phyloP scores from a whole-genome alignment of 1,140 invertebrate genomes.

The Zaprionus inermis region DNA sequence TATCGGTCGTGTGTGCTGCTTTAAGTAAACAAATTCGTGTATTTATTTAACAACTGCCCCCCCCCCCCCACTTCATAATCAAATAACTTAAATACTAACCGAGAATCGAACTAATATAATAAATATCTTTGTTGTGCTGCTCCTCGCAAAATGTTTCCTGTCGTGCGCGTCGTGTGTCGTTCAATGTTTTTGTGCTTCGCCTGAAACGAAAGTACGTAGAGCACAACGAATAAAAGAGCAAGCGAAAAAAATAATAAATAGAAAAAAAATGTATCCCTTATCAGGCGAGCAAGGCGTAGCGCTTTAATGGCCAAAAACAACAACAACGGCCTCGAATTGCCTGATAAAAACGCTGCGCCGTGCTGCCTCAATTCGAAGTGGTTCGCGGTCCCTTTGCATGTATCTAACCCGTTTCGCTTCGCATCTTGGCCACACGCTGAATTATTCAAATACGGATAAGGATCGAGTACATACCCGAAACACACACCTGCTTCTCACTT shows the following conservation, averaged over 20 bases:
- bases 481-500: not conserved
- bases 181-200: slow-evolving; percentile 52
- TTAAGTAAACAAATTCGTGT: slow-evolving; percentile 24
- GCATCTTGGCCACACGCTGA: slow-evolving; percentile 13
- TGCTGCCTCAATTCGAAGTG: too few relatives aligned
- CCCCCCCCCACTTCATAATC: not conserved
- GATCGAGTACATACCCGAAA: not conserved
- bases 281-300: slow-evolving; percentile 69
- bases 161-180: slow-evolving; percentile 60
- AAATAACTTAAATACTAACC: not conserved
- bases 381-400: slow-evolving; percentile 29
- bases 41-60: slow-evolving; percentile 11
- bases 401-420: slow-evolving; percentile 40
- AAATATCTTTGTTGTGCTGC: slow-evolving; percentile 29
- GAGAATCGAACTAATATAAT: slow-evolving; percentile 15
- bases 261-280: slow-evolving; percentile 79
- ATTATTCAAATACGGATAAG: not conserved
- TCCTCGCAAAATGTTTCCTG: slow-evolving; percentile 26
- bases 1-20: slow-evolving; percentile 17
- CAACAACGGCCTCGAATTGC: slow-evolving; percentile 12
- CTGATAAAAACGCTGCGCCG: slow-evolving; percentile 50
- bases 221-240: slow-evolving; percentile 47
- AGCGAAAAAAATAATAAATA: slow-evolving; percentile 10
- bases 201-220: slow-evolving; percentile 65
- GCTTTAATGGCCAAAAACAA: slow-evolving; percentile 39